Conservation (phyloP, 2,888 invertebrate species). For the Gastrophysa polygoni region DNA sequence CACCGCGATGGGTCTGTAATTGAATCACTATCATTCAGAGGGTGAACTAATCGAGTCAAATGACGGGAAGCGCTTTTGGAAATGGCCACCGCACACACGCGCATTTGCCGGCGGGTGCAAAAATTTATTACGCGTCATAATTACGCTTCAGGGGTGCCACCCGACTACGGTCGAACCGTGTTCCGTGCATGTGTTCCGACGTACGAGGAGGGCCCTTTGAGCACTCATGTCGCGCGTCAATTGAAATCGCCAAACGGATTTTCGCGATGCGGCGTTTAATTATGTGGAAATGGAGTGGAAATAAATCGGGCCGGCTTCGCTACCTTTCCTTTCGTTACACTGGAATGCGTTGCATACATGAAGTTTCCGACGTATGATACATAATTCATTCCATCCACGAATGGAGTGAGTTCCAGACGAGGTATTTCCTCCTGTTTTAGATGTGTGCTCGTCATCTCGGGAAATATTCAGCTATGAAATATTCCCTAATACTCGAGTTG, state of each 20-base stretch:
- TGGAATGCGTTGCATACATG: too few relatives aligned
- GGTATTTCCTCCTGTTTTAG: too few relatives aligned
- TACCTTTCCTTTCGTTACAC: too few relatives aligned
- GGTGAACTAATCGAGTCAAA: background rate
- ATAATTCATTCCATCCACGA: too few relatives aligned
- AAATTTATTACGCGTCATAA: background rate
- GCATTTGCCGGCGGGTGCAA: background rate
- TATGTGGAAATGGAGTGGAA: background rate
- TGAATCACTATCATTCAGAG: too few relatives aligned
- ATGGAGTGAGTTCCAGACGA: too few relatives aligned
- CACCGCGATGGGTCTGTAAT: too few relatives aligned
- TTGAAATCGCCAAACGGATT: background rate
- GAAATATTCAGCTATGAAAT: too few relatives aligned
- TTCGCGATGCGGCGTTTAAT: background rate
- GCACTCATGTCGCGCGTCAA: background rate
- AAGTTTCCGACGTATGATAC: too few relatives aligned
- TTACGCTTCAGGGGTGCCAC: background rate
- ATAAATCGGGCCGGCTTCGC: too few relatives aligned
- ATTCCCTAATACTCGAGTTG: too few relatives aligned
- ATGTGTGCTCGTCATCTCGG: too few relatives aligned
- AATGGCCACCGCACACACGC: background rate
- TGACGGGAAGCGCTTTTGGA: background rate
- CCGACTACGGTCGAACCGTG: background rate
- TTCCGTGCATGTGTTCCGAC: background rate
- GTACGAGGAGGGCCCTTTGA: background rate